A percentile compares a stretch with the other conserved stretches of the same genome.
phyloP scores from a whole-genome alignment of 1,140 invertebrate genomes.

The Mamestra configurata region DNA sequence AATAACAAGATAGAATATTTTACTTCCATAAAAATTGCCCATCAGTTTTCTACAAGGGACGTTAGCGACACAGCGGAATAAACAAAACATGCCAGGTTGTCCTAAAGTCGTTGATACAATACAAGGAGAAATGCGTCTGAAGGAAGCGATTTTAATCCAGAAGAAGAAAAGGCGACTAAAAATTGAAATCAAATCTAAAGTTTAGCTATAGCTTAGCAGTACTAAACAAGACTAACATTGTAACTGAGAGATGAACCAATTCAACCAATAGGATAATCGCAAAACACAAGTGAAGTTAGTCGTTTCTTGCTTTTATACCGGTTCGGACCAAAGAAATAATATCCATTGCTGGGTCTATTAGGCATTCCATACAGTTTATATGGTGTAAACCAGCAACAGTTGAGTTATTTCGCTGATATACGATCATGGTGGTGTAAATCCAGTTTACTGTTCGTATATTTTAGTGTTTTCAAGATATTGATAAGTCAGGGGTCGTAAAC shows the following conservation, averaged over 20 bases:
- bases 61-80: too few relatives aligned
- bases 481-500: constrained; percentile 60
- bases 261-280: constrained; percentile 16
- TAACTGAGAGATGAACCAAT: not conserved
- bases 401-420: not conserved
- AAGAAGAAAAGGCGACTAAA: not conserved
- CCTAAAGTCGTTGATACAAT: too few relatives aligned
- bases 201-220: not conserved
- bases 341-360: not conserved
- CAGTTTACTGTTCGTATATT: not conserved
- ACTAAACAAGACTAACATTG: not conserved
- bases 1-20: too few relatives aligned
- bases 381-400: not conserved
- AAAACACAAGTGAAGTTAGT: constrained; percentile 38
- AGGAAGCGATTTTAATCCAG: too few relatives aligned
- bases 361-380: not conserved
- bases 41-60: too few relatives aligned
- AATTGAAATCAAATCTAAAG: not conserved
- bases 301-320: not conserved
- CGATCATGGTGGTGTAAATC: not conserved
- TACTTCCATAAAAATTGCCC: too few relatives aligned
- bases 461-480: constrained; percentile 16
- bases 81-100: too few relatives aligned
- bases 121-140: too few relatives aligned
- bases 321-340: not conserved